Percentiles rank a stretch among this genome's conserved stretches.
Conservation (phyloP, 2,797 vertebrate species). For the Danionella dracula region DNA sequence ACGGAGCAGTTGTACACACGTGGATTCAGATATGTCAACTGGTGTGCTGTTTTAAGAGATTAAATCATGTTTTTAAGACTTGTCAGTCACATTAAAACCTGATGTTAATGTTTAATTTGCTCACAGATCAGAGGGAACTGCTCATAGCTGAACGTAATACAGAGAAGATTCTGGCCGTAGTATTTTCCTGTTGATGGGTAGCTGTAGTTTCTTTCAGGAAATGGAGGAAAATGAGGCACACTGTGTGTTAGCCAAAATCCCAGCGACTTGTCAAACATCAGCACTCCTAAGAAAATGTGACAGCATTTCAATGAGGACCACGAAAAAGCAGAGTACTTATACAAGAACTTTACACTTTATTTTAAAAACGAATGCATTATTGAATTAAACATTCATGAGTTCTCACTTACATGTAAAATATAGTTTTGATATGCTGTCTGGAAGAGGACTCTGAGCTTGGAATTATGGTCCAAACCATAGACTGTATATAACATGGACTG, state of each 20-base stretch:
- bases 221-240: constrained; percentile 82
- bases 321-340: too few species aligned
- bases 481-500: too few species aligned
- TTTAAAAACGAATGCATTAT: too few species aligned
- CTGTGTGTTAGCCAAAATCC: constrained; percentile 91
- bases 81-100: background rate
- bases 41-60: constrained; percentile 66
- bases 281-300: constrained; percentile 71
- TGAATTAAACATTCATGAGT: too few species aligned
- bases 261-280: constrained; percentile 79
- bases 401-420: too few species aligned
- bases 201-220: constrained; percentile 74
- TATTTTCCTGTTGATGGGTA: constrained; percentile 77
- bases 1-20: constrained; percentile 85
- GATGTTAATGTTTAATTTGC: constrained; percentile 11
- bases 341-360: too few species aligned
- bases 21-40: constrained; percentile 78
- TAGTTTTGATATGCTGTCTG: too few species aligned
- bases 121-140: constrained; percentile 81
- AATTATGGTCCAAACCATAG: too few species aligned
- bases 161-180: constrained; percentile 79
- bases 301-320: too few species aligned
- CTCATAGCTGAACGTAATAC: constrained; percentile 78
- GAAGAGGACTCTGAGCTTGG: too few species aligned
- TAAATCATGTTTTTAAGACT: background rate